Conservation (phyloP, 2,113 vertebrate species). For the Oreocharis arfaki region DNA sequence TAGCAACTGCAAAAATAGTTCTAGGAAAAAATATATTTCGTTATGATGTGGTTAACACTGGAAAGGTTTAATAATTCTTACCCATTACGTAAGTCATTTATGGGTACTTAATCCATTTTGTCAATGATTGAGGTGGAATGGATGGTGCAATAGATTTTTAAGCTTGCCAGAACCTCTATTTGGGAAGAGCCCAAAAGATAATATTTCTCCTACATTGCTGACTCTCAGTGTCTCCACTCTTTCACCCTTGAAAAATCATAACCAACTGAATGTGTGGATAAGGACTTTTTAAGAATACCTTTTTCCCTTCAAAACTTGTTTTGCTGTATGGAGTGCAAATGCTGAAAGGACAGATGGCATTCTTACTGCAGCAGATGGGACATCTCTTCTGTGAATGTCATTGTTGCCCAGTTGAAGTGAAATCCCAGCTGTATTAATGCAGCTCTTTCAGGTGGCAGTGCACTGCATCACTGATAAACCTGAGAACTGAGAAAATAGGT, state of each 20-base stretch:
- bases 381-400: slow-evolving; percentile 50
- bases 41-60: neutral
- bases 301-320: neutral
- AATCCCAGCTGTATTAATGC: slow-evolving; percentile 25
- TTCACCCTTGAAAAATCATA: neutral
- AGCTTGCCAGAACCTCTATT: neutral
- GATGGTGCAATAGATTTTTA: neutral
- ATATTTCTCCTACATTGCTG: neutral
- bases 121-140: neutral
- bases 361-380: slow-evolving; percentile 48
- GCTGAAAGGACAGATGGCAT: slow-evolving; percentile 34
- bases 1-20: neutral
- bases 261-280: neutral
- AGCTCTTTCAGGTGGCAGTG: slow-evolving; percentile 26
- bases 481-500: slow-evolving; percentile 20
- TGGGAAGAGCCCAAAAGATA: neutral
- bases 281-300: neutral
- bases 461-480: slow-evolving; percentile 16
- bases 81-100: neutral
- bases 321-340: neutral
- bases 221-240: neutral
- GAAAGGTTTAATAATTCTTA: neutral
- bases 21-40: neutral
- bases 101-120: neutral
- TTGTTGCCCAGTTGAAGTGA: slow-evolving; percentile 48